Conservation (phyloP, 2,797 vertebrate species). For the Cetoscarus ocellatus region DNA sequence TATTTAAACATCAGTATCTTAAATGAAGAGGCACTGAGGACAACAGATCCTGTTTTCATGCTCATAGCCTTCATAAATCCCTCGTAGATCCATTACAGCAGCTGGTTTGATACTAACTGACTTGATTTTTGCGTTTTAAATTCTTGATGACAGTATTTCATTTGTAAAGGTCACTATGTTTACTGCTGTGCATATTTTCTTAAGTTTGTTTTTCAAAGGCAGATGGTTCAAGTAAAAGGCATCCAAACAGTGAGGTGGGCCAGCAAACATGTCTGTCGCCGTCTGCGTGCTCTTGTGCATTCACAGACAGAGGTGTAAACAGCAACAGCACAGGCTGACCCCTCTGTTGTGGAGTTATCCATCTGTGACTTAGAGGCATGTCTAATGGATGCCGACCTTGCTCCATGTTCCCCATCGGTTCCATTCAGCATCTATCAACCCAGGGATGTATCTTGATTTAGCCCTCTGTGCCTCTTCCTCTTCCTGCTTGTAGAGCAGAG, state of each 20-base stretch:
- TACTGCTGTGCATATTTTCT: background rate
- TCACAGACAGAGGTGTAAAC: conserved; percentile 46
- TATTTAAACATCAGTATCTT: too few species aligned
- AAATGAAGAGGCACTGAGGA: too few species aligned
- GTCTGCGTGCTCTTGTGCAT: conserved; percentile 12
- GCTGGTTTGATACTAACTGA: too few species aligned
- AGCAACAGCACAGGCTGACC: conserved; percentile 40
- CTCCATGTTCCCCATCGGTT: conserved; percentile 73
- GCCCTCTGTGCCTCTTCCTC: conserved; percentile 49
- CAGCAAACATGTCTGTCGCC: background rate
- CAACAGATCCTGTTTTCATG: too few species aligned
- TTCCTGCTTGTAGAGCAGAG: conserved; percentile 52
- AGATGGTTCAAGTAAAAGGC: background rate
- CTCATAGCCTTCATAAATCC: too few species aligned
- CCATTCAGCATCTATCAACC: conserved; percentile 78
- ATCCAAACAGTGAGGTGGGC: background rate
- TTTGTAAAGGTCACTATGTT: conserved; percentile 1
- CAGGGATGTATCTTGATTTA: conserved; percentile 80
- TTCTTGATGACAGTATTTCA: background rate
- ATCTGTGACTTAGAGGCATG: conserved; percentile 66
- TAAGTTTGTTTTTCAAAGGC: background rate
- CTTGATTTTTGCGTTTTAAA: too few species aligned
- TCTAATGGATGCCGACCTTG: conserved; percentile 80
- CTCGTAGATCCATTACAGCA: too few species aligned
- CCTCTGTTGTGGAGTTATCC: conserved; percentile 58